Evolutionary conservation across 2,797 vertebrate species (phyloP), one percentile per base, ranked within the genome.

Genomic region (Leucoraja ocellata): DNA sequence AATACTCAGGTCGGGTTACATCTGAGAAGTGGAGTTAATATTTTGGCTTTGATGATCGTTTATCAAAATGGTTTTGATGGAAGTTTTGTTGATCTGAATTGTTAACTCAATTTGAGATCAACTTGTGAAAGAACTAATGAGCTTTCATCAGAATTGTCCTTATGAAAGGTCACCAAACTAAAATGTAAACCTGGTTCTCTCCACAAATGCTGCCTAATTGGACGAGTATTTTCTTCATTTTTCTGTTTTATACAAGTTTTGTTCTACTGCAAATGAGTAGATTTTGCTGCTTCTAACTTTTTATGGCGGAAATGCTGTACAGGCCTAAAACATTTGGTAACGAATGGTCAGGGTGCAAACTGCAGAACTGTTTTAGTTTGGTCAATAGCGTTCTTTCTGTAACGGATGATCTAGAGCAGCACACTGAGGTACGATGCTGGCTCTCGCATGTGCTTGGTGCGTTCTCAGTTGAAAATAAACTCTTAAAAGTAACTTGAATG

Each of bases 401-500:
- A 88, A 88, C 58, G 36, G 16, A 68, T 21, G 63, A 36, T 68
- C 61, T 65, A 68, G 61, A 63, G 84, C 61, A 88, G 84, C 63
- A 36, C n/a, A 68, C 18, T 68, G 14, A 68, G n/a, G 84, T 86
- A 61, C 6, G 58, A 32, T n/a, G 28, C 25, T n/a, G 58, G 63
- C 84, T 88, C n/a, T 63, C 28, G 5, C 13, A 3, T 86, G 28
- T n/a, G 21, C 81, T 84, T 84, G 81, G 54, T 61, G 54, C 61
- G n/a, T 88, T 88, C 63, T 32, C 84, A 68, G n/a, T 88, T 88
- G 65, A 63, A 88, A 88, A 14, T 68, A 68, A 88, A 18, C 32
- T 68, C n/a, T 88, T 65, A 65, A 88, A 88, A 63, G 63, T 58
- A 25, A 10, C n/a, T 88, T 68, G 84, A 88, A 68, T 88, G 84